Percentiles rank a stretch among this genome's conserved stretches.
These are phyloP conservation scores for Mantis religiosa DNA, from an alignment of 2,888 invertebrate genomes.

Conservation along the genomic window DNA sequence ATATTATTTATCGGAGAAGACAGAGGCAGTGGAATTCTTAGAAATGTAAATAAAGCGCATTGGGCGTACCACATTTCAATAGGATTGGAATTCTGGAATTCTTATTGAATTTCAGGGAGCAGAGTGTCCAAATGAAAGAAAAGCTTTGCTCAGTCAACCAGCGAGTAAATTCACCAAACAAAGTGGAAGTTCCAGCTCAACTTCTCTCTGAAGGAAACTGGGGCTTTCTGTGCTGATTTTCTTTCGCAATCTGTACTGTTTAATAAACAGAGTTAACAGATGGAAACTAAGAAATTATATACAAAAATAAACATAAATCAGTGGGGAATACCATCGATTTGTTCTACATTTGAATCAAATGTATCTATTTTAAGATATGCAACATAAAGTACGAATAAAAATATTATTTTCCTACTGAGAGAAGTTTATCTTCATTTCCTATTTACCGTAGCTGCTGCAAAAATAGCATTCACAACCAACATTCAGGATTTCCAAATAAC, in stretches of 20 bases:
- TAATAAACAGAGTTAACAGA: too few species aligned
- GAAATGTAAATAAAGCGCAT: background rate
- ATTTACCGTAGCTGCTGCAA: too few species aligned
- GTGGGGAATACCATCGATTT: too few species aligned
- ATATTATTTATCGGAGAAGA: background rate
- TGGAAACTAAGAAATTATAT: too few species aligned
- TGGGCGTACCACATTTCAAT: background rate
- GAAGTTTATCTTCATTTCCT: too few species aligned
- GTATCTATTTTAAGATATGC: too few species aligned
- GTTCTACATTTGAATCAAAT: too few species aligned
- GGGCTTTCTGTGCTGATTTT: background rate
- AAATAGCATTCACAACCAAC: too few species aligned
- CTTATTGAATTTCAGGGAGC: background rate
- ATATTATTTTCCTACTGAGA: too few species aligned
- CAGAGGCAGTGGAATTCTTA: background rate
- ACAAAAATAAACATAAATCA: too few species aligned
- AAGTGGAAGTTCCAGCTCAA: background rate
- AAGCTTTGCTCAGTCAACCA: background rate
- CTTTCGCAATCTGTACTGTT: background rate
- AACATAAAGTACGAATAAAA: too few species aligned
- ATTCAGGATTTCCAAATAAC: too few species aligned
- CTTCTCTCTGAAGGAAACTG: background rate
- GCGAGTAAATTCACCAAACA: background rate
- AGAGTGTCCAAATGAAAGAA: background rate
- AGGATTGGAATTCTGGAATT: background rate